phyloP scores from a whole-genome alignment of 2,888 invertebrate genomes.

The Lampropteryx suffumata region DNA sequence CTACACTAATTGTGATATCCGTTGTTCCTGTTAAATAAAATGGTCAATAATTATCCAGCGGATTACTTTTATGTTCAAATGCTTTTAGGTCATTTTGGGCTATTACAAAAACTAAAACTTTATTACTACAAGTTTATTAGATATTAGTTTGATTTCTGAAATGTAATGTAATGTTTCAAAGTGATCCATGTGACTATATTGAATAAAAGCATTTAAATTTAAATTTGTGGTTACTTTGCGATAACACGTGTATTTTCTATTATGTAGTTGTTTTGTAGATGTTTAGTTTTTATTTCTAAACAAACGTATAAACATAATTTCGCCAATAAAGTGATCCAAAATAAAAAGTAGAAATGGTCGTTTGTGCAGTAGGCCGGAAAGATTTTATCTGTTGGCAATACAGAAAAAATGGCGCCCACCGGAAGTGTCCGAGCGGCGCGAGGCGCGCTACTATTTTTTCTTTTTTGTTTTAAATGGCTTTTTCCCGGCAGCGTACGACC shows the following conservation, averaged over 20 bases:
- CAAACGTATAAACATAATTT: slow-evolving; percentile 53
- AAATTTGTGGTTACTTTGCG: no score
- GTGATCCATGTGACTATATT: no score
- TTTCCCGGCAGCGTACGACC: slow-evolving; percentile 80
- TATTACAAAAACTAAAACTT: no score
- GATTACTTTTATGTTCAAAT: slow-evolving; percentile 1
- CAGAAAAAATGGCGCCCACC: slow-evolving; percentile 83
- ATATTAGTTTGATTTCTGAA: no score
- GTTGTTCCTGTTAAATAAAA: slow-evolving; percentile 57
- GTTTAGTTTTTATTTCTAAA: slow-evolving; percentile 6
- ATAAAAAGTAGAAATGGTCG: slow-evolving; percentile 73
- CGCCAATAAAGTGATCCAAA: slow-evolving; percentile 66
- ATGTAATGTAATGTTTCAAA: no score
- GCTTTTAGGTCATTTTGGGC: background rate
- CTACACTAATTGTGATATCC: slow-evolving; percentile 74
- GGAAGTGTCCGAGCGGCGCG: slow-evolving; percentile 82
- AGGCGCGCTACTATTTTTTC: slow-evolving; percentile 79
- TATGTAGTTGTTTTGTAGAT: no score
- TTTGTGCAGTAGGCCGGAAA: slow-evolving; percentile 81
- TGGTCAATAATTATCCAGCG: slow-evolving; percentile 21
- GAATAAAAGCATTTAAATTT: no score
- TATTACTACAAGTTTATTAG: no score
- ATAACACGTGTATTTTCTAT: no score
- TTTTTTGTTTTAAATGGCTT: slow-evolving; percentile 83
- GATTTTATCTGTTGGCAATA: slow-evolving; percentile 83